A percentile compares a stretch with the other conserved stretches of the same genome.
Conservation (phyloP, 2,113 vertebrate genomes). For the Vireo altiloquus region DNA sequence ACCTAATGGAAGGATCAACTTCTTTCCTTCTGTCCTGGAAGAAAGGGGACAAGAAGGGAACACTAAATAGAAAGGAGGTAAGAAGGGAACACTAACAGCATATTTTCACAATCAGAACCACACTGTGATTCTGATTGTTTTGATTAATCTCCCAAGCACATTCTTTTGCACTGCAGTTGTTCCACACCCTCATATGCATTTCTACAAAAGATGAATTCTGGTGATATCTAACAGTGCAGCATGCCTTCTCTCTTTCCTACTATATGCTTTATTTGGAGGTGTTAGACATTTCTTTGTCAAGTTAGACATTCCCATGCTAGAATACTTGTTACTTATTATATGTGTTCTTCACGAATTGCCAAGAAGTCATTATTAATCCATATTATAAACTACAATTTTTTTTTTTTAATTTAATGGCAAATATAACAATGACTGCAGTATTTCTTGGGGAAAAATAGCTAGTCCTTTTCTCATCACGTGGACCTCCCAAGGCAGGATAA, state of each 20-base stretch:
- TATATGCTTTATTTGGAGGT: not conserved
- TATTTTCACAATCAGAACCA: not conserved
- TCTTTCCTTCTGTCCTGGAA: not conserved
- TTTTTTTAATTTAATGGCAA: not conserved
- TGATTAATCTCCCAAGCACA: not conserved
- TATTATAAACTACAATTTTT: not conserved
- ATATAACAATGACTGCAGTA: not conserved
- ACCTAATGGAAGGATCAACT: not conserved
- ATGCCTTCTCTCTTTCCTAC: not conserved
- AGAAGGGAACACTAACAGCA: not conserved
- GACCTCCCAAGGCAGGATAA: not conserved
- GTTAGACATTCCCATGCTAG: not conserved
- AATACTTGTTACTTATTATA: not conserved
- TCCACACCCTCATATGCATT: not conserved
- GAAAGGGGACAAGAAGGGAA: fast-evolving
- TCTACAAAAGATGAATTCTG: not conserved
- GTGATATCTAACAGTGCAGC: not conserved
- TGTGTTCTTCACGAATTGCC: not conserved
- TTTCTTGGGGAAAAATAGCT: not conserved
- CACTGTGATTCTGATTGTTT: not conserved
- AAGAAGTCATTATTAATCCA: not conserved
- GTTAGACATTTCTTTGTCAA: too few species aligned
- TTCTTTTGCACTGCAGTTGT: not conserved
- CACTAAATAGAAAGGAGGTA: not conserved
- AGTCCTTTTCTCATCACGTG: not conserved